phyloP scores from a whole-genome alignment of 2,797 vertebrate genomes.

The Neosalanx taihuensis region DNA sequence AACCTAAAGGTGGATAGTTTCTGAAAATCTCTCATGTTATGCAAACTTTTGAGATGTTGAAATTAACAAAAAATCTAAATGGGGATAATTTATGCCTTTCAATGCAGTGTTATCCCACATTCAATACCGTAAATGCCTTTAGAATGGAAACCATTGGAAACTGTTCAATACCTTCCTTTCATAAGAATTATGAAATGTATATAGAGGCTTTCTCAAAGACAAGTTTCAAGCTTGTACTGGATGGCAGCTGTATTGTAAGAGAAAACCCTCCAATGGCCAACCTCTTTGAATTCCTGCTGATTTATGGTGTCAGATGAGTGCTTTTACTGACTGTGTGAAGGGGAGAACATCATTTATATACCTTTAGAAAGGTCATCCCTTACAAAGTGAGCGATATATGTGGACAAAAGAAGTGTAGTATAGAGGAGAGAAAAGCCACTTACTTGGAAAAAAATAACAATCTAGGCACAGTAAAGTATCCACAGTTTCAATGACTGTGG shows the following conservation, averaged over 20 bases:
- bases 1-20: background rate
- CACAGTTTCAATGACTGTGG: conserved; percentile 65
- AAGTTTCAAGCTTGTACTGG: conserved; percentile 48
- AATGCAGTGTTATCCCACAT: conserved; percentile 15
- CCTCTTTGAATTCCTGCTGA: conserved; percentile 4
- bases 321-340: conserved; percentile 29
- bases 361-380: conserved; percentile 16
- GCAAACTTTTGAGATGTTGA: no score
- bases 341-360: conserved; percentile 24
- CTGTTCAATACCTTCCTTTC: conserved; percentile 3
- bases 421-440: conserved; percentile 13
- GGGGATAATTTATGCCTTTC: background rate
- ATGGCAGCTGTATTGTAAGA: conserved; percentile 49
- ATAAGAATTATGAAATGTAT: conserved; percentile 10
- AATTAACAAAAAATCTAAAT: background rate
- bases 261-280: conserved; percentile 37
- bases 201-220: conserved; percentile 41
- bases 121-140: conserved; percentile 23
- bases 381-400: conserved; percentile 11
- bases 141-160: conserved; percentile 11
- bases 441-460: no score
- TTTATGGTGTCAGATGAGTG: conserved; percentile 36
- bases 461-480: no score
- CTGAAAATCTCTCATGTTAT: no score
- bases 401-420: conserved; percentile 15